Evolutionary conservation across 1,140 invertebrate species (phyloP), one percentile per base, ranked within the genome.

Genomic region (Octopus sinensis): DNA sequence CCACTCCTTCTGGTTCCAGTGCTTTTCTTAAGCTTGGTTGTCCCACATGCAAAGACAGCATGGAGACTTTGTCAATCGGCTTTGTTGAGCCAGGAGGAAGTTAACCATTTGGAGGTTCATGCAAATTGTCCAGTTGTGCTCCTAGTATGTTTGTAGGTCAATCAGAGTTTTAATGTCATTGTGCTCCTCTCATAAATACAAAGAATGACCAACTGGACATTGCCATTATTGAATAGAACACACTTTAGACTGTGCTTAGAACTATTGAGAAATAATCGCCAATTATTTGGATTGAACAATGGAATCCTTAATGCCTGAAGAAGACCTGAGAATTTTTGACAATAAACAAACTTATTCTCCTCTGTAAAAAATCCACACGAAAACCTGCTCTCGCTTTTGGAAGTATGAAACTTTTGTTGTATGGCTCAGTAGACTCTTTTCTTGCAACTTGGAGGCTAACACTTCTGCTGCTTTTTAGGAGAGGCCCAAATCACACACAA

Each of bases 161-260:
- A 68, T 9, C 9, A 68, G 9, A 10, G 9, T 68, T 68, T 68
- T 68, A n/a, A 68, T 68, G 9, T 68, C 9, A 10, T n/a, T n/a
- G n/a, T 68, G n/a, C n/a, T 68, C 62, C n/a, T 68, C 62, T 68
- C n/a, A 10, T 9, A 68, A n/a, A 68, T 68, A n/a, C n/a, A n/a
- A n/a, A n/a, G n/a, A n/a, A n/a, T n/a, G n/a, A n/a, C n/a, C n/a
- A n/a, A n/a, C n/a, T n/a, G n/a, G n/a, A n/a, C 9, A 68, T 68
- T 68, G 9, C 62, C 62, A 68, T 68, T 68, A 68, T 68, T 9
- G n/a, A 68, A n/a, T 68, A 68, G n/a, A n/a, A 68, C 62, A 68
- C 62, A 68, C 9, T 68, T 68, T 68, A 68, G 62, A n/a, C 62
- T 68, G 9, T n/a, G 9, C 62, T 68, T 68, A 68, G 62, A 68